A percentile compares a stretch with the other conserved stretches of the same genome.
Conservation (phyloP, 1,140 invertebrate genomes). For the Bombus balteatus region DNA sequence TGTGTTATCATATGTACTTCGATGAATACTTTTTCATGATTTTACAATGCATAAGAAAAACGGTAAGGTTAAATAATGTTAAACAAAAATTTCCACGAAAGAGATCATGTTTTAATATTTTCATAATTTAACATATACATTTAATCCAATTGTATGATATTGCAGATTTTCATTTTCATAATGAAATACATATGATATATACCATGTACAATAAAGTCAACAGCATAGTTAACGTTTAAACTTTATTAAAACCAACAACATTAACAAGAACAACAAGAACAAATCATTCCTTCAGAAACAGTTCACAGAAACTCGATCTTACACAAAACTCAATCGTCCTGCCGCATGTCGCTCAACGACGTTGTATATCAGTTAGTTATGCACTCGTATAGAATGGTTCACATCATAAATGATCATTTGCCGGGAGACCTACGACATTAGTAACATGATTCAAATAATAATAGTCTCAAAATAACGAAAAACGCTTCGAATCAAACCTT, state of each 20-base stretch:
- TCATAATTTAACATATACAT: background rate
- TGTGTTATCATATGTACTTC: background rate
- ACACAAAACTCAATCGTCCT: slow-evolving; percentile 51
- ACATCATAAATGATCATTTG: slow-evolving; percentile 56
- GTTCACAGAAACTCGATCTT: slow-evolving; percentile 46
- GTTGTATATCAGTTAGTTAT: slow-evolving; percentile 52
- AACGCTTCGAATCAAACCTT: slow-evolving; percentile 34
- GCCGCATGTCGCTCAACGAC: slow-evolving; percentile 50
- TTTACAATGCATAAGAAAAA: background rate
- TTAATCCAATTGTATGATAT: background rate
- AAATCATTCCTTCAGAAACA: slow-evolving; percentile 57
- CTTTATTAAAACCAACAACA: slow-evolving; percentile 72
- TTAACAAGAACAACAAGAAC: slow-evolving; percentile 67
- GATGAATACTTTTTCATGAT: background rate
- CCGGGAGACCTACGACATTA: slow-evolving; percentile 67
- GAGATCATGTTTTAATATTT: background rate
- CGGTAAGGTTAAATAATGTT: background rate
- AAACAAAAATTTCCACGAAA: background rate
- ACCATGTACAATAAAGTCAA: slow-evolving; percentile 1
- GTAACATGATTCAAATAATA: slow-evolving; percentile 61
- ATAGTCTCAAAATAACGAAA: slow-evolving; percentile 37
- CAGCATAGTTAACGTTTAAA: slow-evolving; percentile 60
- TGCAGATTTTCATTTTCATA: background rate
- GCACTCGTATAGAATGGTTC: slow-evolving; percentile 39
- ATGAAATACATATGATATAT: background rate